phyloP scores from a whole-genome alignment of 2,888 invertebrate genomes.

The Lasioglossum marginatum region DNA sequence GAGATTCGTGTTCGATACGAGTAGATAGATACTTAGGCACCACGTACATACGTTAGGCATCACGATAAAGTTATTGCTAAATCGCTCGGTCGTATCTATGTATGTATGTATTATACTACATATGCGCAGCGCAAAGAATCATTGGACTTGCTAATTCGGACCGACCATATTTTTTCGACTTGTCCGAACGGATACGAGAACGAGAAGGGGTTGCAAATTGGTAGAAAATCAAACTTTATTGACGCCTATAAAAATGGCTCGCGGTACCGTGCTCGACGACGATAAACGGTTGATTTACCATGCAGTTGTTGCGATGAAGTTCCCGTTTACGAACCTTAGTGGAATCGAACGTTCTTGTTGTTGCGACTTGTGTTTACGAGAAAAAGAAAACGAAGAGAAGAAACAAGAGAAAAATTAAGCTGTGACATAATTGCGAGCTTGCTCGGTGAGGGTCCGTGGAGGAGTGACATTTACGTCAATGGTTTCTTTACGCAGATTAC shows the following conservation, averaged over 20 bases:
- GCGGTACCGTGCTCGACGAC: conserved; percentile 51
- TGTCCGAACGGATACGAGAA: conserved; percentile 1
- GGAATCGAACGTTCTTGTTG: conserved; percentile 10
- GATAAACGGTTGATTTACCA: conserved; percentile 73
- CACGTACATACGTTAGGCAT: no score
- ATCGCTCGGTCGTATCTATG: neutral
- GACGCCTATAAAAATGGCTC: conserved; percentile 76
- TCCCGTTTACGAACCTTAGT: conserved; percentile 48
- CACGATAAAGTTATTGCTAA: neutral
- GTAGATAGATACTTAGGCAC: neutral
- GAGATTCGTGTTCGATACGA: neutral
- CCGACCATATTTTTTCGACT: conserved; percentile 20
- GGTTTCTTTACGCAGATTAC: conserved; percentile 26
- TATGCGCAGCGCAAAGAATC: neutral
- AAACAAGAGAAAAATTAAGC: neutral
- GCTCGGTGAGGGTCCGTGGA: neutral
- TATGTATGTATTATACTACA: no score
- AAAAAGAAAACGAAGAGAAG: neutral
- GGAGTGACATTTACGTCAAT: conserved; percentile 37
- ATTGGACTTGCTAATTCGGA: neutral
- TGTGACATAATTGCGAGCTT: neutral
- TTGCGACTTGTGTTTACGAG: neutral
- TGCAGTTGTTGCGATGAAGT: conserved; percentile 60
- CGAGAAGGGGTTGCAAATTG: conserved; percentile 28
- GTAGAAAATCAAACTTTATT: conserved; percentile 76